A percentile compares a stretch with the other conserved stretches of the same genome.
phyloP scores from a whole-genome alignment of 1,140 invertebrate species.

The Drosophila sturtevanti region DNA sequence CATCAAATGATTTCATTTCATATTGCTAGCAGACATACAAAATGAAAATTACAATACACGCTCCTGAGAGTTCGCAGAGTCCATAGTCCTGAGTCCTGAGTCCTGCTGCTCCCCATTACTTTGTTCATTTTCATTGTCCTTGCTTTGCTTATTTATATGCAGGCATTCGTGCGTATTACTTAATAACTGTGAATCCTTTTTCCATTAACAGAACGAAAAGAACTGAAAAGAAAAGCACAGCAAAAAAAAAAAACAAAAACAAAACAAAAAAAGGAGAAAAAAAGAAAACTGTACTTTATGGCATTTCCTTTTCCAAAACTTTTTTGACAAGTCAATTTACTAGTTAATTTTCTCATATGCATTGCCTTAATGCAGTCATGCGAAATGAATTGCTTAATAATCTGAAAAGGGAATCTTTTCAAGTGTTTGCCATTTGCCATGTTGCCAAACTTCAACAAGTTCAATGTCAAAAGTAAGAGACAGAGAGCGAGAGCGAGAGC shows the following conservation, averaged over 20 bases:
- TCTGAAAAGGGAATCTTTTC: conserved; percentile 17
- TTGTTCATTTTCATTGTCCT: background rate
- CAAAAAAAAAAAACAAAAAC: no score
- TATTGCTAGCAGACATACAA: conserved; percentile 3
- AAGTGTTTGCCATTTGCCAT: background rate
- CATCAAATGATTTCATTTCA: conserved; percentile 60
- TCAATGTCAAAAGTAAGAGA: conserved; percentile 28
- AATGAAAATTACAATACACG: conserved; percentile 74
- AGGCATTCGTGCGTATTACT: conserved; percentile 59
- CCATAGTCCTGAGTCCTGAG: conserved; percentile 40
- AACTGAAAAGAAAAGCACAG: no score
- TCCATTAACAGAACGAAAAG: conserved; percentile 10
- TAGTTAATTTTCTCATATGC: conserved; percentile 74
- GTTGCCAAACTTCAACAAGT: conserved; percentile 36
- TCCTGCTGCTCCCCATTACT: background rate
- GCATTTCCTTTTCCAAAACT: background rate
- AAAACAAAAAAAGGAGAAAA: background rate
- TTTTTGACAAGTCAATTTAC: conserved; percentile 77
- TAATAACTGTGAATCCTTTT: conserved; percentile 70
- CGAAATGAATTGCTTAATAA: conserved; percentile 69
- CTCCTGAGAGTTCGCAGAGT: conserved; percentile 14
- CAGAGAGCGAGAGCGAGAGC: background rate
- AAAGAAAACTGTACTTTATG: conserved; percentile 3
- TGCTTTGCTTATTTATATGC: conserved; percentile 36
- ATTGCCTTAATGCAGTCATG: conserved; percentile 44